phyloP scores from a whole-genome alignment of 2,888 invertebrate species.

The Carterocephalus palaemon region DNA sequence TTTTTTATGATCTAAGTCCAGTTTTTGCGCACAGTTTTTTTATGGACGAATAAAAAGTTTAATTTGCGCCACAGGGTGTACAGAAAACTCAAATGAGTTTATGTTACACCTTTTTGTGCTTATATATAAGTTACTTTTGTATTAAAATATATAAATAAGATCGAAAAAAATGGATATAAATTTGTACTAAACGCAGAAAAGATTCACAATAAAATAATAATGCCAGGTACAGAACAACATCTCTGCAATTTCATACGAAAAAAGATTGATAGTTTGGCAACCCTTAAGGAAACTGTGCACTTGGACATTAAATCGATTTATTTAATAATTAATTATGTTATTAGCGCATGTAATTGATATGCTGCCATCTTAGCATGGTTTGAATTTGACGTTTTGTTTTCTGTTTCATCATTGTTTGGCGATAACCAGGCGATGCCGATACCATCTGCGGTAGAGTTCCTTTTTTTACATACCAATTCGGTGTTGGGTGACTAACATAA shows the following conservation, averaged over 20 bases:
- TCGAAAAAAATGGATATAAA: no score
- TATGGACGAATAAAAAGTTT: neutral
- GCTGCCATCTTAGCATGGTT: constrained; percentile 61
- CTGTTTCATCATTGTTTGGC: constrained; percentile 73
- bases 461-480: constrained; percentile 49
- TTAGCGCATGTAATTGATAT: constrained; percentile 30
- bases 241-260: no score
- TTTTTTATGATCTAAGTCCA: neutral
- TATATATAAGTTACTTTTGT: no score
- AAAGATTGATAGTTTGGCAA: no score
- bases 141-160: no score
- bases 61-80: neutral
- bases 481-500: constrained; percentile 48
- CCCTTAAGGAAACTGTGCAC: constrained; percentile 2
- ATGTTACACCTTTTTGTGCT: no score
- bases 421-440: constrained; percentile 82
- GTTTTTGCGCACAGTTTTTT: neutral
- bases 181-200: no score
- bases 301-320: neutral
- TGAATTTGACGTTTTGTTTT: constrained; percentile 60
- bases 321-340: neutral
- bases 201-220: no score
- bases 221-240: no score
- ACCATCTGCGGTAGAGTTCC: constrained; percentile 83
- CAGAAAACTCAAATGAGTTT: neutral